A percentile compares a stretch with the other conserved stretches of the same genome.
Evolutionary conservation across 2,797 vertebrate genomes (phyloP).

Genomic region (Tiaroga cobitis): DNA sequence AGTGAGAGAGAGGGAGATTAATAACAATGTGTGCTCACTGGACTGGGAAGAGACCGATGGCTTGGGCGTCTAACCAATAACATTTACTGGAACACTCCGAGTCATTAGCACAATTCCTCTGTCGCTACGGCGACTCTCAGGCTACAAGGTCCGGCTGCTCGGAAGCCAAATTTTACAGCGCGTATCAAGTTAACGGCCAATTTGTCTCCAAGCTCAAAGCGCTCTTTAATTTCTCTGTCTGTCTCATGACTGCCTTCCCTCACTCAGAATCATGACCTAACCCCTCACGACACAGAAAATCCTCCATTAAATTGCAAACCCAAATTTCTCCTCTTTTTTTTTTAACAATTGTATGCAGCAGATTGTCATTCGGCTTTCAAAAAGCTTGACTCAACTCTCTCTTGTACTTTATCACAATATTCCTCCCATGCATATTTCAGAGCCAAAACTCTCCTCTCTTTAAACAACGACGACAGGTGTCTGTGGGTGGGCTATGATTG

Average conservation of each 20-base stretch:
- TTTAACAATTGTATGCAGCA: constrained; percentile 17
- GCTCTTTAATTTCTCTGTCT: constrained; percentile 51
- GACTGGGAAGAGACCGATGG: constrained; percentile 55
- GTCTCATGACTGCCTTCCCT: constrained; percentile 42
- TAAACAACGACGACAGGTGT: constrained; percentile 41
- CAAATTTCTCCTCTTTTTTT: constrained; percentile 28
- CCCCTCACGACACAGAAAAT: constrained; percentile 36
- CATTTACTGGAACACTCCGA: constrained; percentile 66
- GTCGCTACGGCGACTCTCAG: constrained; percentile 63
- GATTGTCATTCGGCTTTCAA: constrained; percentile 20
- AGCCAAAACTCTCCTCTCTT: constrained; percentile 39
- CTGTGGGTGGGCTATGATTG: constrained; percentile 37
- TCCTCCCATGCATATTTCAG: constrained; percentile 24
- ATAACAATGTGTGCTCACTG: constrained; percentile 45
- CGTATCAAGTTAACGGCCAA: constrained; percentile 63
- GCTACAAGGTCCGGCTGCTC: constrained; percentile 59
- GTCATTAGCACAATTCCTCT: constrained; percentile 65
- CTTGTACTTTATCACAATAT: constrained; percentile 24
- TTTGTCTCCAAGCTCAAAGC: constrained; percentile 53
- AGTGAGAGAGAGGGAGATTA: constrained; percentile 48
- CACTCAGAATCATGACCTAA: constrained; percentile 44
- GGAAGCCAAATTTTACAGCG: constrained; percentile 63
- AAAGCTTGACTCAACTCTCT: constrained; percentile 39
- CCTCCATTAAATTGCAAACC: constrained; percentile 31
- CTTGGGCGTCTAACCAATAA: constrained; percentile 61